A percentile compares a stretch with the other conserved stretches of the same genome.
These are phyloP conservation scores for Drosophila percnosoma DNA, from an alignment of 2,888 invertebrate genomes.

Conservation along the genomic window DNA sequence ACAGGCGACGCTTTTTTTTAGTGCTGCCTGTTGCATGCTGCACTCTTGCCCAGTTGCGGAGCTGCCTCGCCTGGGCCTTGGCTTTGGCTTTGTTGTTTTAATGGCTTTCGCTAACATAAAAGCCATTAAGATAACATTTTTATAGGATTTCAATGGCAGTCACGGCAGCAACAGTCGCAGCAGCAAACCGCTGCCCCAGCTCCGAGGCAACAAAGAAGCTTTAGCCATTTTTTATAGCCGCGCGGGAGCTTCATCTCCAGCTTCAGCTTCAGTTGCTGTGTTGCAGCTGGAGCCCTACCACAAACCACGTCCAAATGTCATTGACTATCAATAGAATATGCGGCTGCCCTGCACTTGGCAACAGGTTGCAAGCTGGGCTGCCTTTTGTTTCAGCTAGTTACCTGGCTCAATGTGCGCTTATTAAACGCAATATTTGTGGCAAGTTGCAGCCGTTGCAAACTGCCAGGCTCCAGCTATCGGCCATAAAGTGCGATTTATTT, in stretches of 20 bases:
- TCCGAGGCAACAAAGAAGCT: constrained; percentile 60
- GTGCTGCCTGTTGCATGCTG: constrained; percentile 50
- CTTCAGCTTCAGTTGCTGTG: neutral
- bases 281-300: constrained; percentile 49
- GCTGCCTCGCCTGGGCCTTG: constrained; percentile 43
- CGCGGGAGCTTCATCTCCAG: constrained; percentile 37
- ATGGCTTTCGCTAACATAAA: constrained; percentile 83
- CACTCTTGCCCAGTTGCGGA: constrained; percentile 16
- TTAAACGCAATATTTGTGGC: constrained; percentile 81
- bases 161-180: constrained; percentile 56
- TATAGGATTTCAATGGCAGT: constrained; percentile 76
- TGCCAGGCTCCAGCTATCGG: constrained; percentile 35
- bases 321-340: constrained; percentile 79
- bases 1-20: constrained; percentile 61
- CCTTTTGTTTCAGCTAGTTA: constrained; percentile 70
- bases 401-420: constrained; percentile 69
- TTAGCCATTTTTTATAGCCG: constrained; percentile 60
- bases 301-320: constrained; percentile 77
- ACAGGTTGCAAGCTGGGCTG: constrained; percentile 54
- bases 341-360: constrained; percentile 62
- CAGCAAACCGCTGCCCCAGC: constrained; percentile 40
- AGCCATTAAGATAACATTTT: constrained; percentile 83
- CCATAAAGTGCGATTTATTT: constrained; percentile 81
- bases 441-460: constrained; percentile 55
- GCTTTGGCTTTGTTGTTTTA: constrained; percentile 74